Conservation (phyloP, 2,113 vertebrate species). For the Egretta garzetta region DNA sequence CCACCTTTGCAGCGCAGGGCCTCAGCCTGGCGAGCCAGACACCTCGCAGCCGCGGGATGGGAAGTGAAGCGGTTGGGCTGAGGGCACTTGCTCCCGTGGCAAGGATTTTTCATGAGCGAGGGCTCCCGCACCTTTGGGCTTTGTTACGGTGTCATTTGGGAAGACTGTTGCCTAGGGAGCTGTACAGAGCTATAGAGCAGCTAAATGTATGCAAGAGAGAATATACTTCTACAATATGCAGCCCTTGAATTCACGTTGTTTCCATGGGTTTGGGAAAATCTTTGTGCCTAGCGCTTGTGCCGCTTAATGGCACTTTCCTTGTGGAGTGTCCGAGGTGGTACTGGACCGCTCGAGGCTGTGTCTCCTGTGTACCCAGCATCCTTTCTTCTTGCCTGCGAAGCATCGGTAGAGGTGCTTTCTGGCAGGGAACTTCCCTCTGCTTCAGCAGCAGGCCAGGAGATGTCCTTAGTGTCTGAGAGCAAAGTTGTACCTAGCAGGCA, state of each 20-base stretch:
- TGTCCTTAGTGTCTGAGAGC: neutral
- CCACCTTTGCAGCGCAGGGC: neutral
- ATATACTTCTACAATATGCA: neutral
- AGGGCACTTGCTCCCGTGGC: neutral
- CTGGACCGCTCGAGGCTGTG: neutral
- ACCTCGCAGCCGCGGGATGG: neutral
- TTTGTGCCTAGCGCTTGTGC: neutral
- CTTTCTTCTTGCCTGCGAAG: neutral
- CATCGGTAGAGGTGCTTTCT: neutral
- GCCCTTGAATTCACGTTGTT: neutral
- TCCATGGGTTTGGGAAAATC: neutral
- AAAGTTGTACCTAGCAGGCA: neutral
- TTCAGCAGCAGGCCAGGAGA: neutral
- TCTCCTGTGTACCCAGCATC: neutral
- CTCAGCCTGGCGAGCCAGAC: neutral
- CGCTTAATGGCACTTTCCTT: neutral
- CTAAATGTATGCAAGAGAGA: neutral
- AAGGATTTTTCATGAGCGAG: neutral
- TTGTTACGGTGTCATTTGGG: slow-evolving; percentile 34
- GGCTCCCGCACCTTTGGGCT: neutral
- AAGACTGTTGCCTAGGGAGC: slow-evolving; percentile 58
- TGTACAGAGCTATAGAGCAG: slow-evolving; percentile 8
- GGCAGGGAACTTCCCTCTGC: neutral
- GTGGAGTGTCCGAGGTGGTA: neutral
- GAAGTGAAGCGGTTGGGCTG: neutral